phyloP scores from a whole-genome alignment of 2,797 vertebrate genomes.

The Poeciliopsis turneri region DNA sequence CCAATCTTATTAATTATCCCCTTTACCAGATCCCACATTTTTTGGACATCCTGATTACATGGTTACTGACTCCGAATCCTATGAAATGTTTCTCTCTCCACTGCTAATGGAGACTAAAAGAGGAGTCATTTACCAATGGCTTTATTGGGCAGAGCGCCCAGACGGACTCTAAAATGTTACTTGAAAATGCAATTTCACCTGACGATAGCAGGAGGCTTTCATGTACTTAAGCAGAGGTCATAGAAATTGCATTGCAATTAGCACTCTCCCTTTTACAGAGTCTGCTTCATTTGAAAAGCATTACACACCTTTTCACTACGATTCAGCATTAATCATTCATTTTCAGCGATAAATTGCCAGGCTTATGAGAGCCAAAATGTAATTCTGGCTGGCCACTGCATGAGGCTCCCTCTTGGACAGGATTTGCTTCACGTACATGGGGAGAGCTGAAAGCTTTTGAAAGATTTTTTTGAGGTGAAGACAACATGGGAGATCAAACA shows the following conservation, averaged over 20 bases:
- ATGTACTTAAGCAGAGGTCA: conserved; percentile 80
- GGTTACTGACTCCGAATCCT: conserved; percentile 82
- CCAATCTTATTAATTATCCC: conserved; percentile 83
- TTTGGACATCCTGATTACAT: conserved; percentile 80
- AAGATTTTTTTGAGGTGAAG: conserved; percentile 25
- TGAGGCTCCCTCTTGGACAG: conserved; percentile 47
- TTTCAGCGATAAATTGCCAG: conserved; percentile 56
- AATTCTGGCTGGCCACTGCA: conserved; percentile 51
- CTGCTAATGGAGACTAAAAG: conserved; percentile 83
- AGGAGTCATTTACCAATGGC: conserved; percentile 85
- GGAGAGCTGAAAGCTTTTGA: conserved; percentile 54
- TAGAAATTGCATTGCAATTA: conserved; percentile 79
- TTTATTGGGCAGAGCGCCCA: conserved; percentile 83
- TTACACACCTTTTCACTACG: conserved; percentile 68
- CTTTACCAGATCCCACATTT: conserved; percentile 70
- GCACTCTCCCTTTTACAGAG: conserved; percentile 68
- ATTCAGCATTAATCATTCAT: conserved; percentile 73
- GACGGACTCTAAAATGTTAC: conserved; percentile 81
- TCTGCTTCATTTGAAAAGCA: conserved; percentile 75
- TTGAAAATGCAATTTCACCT: conserved; percentile 83
- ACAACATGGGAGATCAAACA: conserved; percentile 21
- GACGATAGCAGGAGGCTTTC: conserved; percentile 79
- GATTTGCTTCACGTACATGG: conserved; percentile 48
- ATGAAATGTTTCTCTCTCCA: conserved; percentile 70
- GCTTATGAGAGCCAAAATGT: conserved; percentile 65